These are phyloP conservation scores for Anorthoa munda DNA, from an alignment of 2,888 invertebrate genomes.

Conservation along the genomic window DNA sequence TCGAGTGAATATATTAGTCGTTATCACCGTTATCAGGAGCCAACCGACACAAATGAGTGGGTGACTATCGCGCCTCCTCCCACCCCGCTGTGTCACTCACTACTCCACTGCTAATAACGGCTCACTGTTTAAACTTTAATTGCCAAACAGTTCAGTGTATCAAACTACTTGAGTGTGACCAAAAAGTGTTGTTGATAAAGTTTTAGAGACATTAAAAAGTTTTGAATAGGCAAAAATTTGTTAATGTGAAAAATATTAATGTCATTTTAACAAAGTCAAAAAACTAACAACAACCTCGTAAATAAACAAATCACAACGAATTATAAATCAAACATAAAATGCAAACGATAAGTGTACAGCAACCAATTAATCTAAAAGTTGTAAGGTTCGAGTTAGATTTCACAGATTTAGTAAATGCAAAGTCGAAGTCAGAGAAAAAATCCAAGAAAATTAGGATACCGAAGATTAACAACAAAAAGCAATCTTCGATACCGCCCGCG, in stretches of 20 bases:
- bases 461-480: conserved; percentile 73
- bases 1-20: conserved; percentile 86
- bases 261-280: conserved; percentile 46
- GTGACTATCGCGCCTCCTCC: conserved; percentile 82
- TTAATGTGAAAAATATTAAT: conserved; percentile 28
- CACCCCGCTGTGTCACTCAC: conserved; percentile 60
- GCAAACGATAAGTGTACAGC: conserved; percentile 83
- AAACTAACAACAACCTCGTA: conserved; percentile 23
- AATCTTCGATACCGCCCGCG: conserved; percentile 78
- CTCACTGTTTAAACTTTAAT: conserved; percentile 49
- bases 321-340: conserved; percentile 66
- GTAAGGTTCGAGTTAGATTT: conserved; percentile 86
- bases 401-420: conserved; percentile 72
- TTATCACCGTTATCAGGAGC: conserved; percentile 85
- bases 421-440: conserved; percentile 72
- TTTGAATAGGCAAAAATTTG: conserved; percentile 3
- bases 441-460: conserved; percentile 80
- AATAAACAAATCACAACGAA: conserved; percentile 25
- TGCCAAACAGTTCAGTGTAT: conserved; percentile 12
- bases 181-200: conserved; percentile 37
- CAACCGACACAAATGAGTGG: conserved; percentile 83
- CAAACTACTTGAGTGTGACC: neutral
- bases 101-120: conserved; percentile 28
- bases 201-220: conserved; percentile 11
- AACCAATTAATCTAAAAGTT: conserved; percentile 87